A percentile compares a stretch with the other conserved stretches of the same genome.
Evolutionary conservation across 2,797 vertebrate species (phyloP).

Genomic region (Odontamblyopus rebecca): DNA sequence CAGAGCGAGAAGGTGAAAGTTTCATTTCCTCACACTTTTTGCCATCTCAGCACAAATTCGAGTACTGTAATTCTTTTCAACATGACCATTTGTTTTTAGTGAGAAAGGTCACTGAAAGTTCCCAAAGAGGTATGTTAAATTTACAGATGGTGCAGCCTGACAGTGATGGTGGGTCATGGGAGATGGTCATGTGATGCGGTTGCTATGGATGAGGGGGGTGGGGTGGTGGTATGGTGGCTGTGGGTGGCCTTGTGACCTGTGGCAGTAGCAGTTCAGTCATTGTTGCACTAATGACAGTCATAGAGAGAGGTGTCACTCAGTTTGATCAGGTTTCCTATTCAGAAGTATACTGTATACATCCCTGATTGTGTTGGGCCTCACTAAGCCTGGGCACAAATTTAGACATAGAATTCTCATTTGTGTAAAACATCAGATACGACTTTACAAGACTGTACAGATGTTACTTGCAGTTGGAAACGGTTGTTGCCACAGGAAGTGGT

Average conservation of each 20-base stretch:
- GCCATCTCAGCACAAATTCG: not conserved
- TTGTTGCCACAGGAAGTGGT: constrained; percentile 68
- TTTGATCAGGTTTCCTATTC: constrained; percentile 37
- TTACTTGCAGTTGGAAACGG: constrained; percentile 39
- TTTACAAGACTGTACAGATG: constrained; percentile 16
- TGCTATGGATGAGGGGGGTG: constrained; percentile 67
- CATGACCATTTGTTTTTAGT: not conserved
- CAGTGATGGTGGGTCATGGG: constrained; percentile 55
- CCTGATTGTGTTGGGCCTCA: constrained; percentile 15
- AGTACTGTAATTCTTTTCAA: not conserved
- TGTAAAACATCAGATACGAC: not conserved
- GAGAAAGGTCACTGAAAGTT: no score
- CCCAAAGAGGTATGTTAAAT: constrained; percentile 14
- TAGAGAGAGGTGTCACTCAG: constrained; percentile 31
- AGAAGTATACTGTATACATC: constrained; percentile 14
- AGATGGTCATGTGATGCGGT: constrained; percentile 70
- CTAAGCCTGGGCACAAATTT: not conserved
- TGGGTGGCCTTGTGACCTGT: constrained; percentile 66
- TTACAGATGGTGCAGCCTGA: constrained; percentile 42
- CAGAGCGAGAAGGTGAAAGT: constrained; percentile 47
- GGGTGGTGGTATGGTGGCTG: constrained; percentile 64
- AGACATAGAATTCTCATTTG: not conserved
- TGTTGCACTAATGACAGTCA: constrained; percentile 59
- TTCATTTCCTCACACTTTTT: constrained; percentile 51
- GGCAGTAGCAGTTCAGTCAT: constrained; percentile 44